phyloP scores from a whole-genome alignment of 2,113 vertebrate species.

The Cheirogaleus medius region DNA sequence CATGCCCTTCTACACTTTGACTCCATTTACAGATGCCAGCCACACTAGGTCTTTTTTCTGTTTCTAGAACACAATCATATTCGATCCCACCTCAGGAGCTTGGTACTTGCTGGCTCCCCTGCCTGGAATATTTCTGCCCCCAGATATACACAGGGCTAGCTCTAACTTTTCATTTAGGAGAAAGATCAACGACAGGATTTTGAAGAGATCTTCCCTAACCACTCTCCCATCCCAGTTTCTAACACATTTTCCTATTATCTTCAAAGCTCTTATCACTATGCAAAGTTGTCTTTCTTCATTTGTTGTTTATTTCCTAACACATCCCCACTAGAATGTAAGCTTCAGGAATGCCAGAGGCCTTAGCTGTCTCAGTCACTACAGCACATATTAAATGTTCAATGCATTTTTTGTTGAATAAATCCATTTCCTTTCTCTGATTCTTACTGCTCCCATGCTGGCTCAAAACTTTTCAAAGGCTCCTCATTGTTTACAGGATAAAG shows the following conservation, averaged over 20 bases:
- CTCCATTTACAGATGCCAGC: neutral
- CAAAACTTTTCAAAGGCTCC: neutral
- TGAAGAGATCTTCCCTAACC: neutral
- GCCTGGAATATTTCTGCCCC: neutral
- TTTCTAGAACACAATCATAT: neutral
- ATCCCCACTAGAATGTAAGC: neutral
- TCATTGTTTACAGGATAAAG: neutral
- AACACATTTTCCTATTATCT: neutral
- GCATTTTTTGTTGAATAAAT: neutral
- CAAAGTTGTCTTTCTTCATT: conserved; percentile 26
- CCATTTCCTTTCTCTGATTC: neutral
- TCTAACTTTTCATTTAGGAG: neutral
- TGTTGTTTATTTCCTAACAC: neutral
- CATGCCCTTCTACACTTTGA: neutral
- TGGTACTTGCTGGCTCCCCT: too few species aligned
- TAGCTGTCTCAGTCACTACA: neutral
- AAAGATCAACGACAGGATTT: neutral
- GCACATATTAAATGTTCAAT: neutral
- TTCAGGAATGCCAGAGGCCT: neutral
- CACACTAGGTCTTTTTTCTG: neutral
- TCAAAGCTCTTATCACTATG: neutral
- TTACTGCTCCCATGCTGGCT: neutral
- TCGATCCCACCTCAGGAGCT: neutral
- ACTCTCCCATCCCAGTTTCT: neutral
- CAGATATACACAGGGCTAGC: neutral